phyloP scores from a whole-genome alignment of 2,113 vertebrate genomes.

The Collichthys lucidus region DNA sequence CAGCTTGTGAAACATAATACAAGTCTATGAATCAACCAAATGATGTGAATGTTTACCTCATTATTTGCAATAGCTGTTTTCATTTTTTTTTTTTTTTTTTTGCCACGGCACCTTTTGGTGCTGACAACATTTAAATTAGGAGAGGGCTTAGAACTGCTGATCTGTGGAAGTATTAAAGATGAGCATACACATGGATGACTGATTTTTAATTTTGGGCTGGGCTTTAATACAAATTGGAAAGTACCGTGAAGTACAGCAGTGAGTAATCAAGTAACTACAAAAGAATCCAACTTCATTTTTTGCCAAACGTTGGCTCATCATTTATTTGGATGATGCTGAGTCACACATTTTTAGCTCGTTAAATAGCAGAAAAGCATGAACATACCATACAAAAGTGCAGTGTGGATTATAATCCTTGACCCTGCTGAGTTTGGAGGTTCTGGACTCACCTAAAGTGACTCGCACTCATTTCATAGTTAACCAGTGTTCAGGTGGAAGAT shows the following conservation, averaged over 20 bases:
- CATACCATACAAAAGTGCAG: neutral
- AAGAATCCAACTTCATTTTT: constrained; percentile 3
- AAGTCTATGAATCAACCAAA: neutral
- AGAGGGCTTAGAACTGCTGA: constrained; percentile 5
- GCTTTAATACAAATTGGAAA: constrained; percentile 10
- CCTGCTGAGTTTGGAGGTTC: neutral
- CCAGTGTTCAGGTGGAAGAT: neutral
- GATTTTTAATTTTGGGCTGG: constrained; percentile 2
- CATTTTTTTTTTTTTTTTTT: neutral
- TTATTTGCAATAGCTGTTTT: neutral
- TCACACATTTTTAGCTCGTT: constrained; percentile 1
- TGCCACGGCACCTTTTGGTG: neutral
- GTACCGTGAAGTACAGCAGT: constrained; percentile 13
- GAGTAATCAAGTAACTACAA: neutral
- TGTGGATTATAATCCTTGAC: neutral
- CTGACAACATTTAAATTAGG: neutral
- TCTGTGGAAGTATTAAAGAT: neutral
- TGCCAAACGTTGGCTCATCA: constrained; percentile 13
- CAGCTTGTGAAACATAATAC: neutral
- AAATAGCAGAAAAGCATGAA: constrained; percentile 1
- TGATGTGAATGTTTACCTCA: neutral
- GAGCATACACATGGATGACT: neutral
- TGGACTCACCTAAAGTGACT: constrained; percentile 3
- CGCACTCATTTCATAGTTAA: neutral
- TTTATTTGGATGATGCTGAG: constrained; percentile 10